Base-by-base conservation (phyloP, 1,140 invertebrate genomes). In the Aphis gossypii region DNA sequence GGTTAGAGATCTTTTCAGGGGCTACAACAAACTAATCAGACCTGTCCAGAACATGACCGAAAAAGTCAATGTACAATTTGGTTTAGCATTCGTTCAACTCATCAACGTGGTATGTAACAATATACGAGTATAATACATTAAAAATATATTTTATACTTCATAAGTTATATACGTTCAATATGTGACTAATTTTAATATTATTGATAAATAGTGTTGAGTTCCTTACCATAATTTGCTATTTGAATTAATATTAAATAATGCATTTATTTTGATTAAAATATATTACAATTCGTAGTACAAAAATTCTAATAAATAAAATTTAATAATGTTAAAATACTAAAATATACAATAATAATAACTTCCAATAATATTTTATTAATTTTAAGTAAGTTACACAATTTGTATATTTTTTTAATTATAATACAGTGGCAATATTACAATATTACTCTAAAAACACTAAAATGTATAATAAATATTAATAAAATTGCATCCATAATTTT, bases 21-120 rank as follows among this genome's bases (percentile, higher is more conserved):
- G 99, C 94, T 99, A 99, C 97, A 99, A 99, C 96, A 99, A 99
- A 95, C 97, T 99, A 87, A 99, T 99, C 95, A 97, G 99, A 95
- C 99, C 99, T 60, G 99, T 99, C 94, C 97, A 98, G 95, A 99
- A 99, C 95, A 99, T 99, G 97, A 99, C 98, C 94, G 98, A 99
- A 95, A 99, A 98, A 95, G 98, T 99, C 94, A 97, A 98, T 95
- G 98, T 99, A 94, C 96, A 97, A 95, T 99, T 99, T 96, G 98
- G 98, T 94, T 96, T 99, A 91, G 99, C 99, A 94, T 98, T 99
- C 95, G 99, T 99, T 94, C 99, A 99, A 96, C 97, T 99, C 94
- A 99, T 99, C 96, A 99, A 99, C 95, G 98, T 99, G 96, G 99
- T 99, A 94, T 44, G 89, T 90, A 21, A 90, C 7, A 60, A 14